Conservation (phyloP, 2,888 invertebrate species). For the Eupeodes latifasciatus region DNA sequence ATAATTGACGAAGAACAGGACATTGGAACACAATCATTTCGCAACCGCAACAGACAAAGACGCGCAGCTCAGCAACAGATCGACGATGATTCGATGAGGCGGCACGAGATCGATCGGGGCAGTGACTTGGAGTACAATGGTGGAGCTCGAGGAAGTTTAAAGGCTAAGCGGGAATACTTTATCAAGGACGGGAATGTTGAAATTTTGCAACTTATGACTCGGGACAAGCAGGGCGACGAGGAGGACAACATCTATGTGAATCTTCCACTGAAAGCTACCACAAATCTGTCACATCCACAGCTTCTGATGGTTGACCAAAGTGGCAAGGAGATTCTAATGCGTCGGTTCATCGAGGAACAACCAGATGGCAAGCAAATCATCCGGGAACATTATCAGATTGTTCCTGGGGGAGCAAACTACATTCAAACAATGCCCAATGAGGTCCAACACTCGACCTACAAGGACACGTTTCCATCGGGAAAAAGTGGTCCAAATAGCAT, state of each 20-base stretch:
- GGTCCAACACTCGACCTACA: constrained; percentile 81
- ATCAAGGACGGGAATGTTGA: constrained; percentile 94
- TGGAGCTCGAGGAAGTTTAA: constrained; percentile 79
- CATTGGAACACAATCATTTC: constrained; percentile 71
- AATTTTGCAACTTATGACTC: constrained; percentile 91
- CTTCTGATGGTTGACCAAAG: constrained; percentile 90
- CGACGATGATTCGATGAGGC: constrained; percentile 89
- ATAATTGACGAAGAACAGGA: constrained; percentile 80
- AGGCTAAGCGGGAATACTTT: constrained; percentile 88
- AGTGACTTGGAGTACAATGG: constrained; percentile 87
- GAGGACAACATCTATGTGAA: constrained; percentile 87
- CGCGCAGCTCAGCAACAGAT: constrained; percentile 85
- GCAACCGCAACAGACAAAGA: constrained; percentile 76
- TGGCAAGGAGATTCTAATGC: constrained; percentile 93
- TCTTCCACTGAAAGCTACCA: constrained; percentile 85
- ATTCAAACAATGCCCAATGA: constrained; percentile 83
- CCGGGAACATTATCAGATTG: constrained; percentile 84
- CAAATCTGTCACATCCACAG: constrained; percentile 86
- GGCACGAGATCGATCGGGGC: constrained; percentile 91
- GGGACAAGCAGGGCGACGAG: constrained; percentile 87
- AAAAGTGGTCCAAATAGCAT: constrained; percentile 83
- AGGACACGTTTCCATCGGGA: constrained; percentile 80
- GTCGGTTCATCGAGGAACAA: constrained; percentile 93
- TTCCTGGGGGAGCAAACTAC: constrained; percentile 82
- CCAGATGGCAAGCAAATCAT: constrained; percentile 88